Base-by-base conservation (phyloP, 2,797 vertebrate species). In the Novumbra hubbsi region DNA sequence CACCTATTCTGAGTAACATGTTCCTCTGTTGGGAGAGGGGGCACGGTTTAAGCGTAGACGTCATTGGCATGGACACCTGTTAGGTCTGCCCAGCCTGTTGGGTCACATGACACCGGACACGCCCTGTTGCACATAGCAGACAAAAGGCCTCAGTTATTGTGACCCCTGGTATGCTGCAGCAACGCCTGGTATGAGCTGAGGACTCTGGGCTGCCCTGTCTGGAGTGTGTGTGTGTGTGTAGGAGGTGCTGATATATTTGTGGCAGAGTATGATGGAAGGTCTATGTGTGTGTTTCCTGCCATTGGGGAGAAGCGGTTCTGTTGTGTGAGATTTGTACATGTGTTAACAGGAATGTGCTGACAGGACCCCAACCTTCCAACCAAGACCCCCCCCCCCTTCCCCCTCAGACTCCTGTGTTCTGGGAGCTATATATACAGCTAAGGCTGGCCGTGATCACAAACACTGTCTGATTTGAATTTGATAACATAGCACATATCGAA, bases 371-470 rank as follows among this genome's bases (percentile, higher is more conserved):
- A 15, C 17, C 50, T 32, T 28, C 3, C 34, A 8, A 15, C n/a
- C 34, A 24, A 55, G 11, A 45, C 41, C 9, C 9, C 41, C 8
- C 41, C 41, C 41, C 34, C 3, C n/a, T n/a, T n/a, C 69, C 28
- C 30, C 74, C 12, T 45, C 74, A 0, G 30, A 75, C 87, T 88
- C 86, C 86, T 90, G 88, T 85, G 77, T 73, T 79, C 75, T 45
- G 45, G 49, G 69, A 77, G 80, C 89, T 92, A 92, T 90, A 92
- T 86, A 89, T 91, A 78, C 83, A 81, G 81, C 34, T 68, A 78
- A 32, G 2, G 5, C 72, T 64, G n/a, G 41, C 32, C 45, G 34
- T 4, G 70, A 84, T 91, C 89, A 79, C 62, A 41, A 88, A 83
- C 90, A 77, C 75, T 77, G 81, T 85, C 73, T 84, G 17, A 88